Evolutionary conservation across 2,888 invertebrate species (phyloP).

Genomic region (Drosophila neutralis): DNA sequence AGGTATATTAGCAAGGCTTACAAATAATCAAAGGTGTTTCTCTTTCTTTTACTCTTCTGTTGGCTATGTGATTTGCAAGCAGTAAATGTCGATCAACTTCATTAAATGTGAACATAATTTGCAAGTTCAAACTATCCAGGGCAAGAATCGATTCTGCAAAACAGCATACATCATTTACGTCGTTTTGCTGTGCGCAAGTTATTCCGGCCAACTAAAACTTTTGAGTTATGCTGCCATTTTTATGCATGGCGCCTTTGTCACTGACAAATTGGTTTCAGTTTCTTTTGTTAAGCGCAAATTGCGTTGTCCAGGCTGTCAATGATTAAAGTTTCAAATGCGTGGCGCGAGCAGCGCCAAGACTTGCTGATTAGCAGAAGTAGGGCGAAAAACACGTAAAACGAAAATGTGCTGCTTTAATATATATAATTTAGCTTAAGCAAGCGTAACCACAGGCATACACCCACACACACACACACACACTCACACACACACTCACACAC

Average conservation of each 20-base stretch:
- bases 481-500: neutral
- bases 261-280: constrained; percentile 24
- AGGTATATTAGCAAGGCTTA: neutral
- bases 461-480: neutral
- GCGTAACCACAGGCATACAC: constrained; percentile 1
- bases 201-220: neutral
- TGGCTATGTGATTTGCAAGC: neutral
- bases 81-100: neutral
- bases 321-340: constrained; percentile 52
- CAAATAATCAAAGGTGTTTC: neutral
- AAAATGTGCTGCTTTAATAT: constrained; percentile 25
- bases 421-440: constrained; percentile 33
- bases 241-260: constrained; percentile 13
- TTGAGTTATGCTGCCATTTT: constrained; percentile 8
- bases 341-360: constrained; percentile 12
- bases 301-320: constrained; percentile 5
- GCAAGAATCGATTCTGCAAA: neutral
- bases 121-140: neutral
- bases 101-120: neutral
- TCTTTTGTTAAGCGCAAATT: constrained; percentile 19
- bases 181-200: neutral
- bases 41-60: neutral
- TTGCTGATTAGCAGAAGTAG: constrained; percentile 28
- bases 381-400: neutral
- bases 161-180: neutral